Evolutionary conservation across 2,888 invertebrate genomes (phyloP).

Genomic region (Disparrhopalites patrizii): DNA sequence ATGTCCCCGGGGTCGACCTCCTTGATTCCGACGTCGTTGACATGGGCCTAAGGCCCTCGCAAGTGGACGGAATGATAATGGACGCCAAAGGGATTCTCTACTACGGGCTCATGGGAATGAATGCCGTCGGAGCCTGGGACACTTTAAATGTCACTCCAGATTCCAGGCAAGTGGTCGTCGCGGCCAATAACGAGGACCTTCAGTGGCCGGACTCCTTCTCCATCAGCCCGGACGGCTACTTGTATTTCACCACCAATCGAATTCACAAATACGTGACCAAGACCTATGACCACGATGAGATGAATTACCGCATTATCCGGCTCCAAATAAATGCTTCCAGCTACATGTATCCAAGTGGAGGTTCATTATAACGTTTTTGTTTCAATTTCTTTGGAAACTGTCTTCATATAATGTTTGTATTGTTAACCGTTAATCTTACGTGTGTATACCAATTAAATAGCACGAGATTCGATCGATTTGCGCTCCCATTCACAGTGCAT

Average conservation of each 20-base stretch:
- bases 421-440: no score
- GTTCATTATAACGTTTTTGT: no score
- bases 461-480: no score
- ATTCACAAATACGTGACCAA: slow-evolving; percentile 64
- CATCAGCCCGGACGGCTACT: slow-evolving; percentile 56
- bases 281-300: slow-evolving; percentile 51
- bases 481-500: no score
- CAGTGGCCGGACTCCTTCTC: slow-evolving; percentile 71
- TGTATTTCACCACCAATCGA: slow-evolving; percentile 65
- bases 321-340: slow-evolving; percentile 61
- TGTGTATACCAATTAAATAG: no score
- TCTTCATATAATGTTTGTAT: no score
- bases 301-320: slow-evolving; percentile 65
- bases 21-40: slow-evolving; percentile 58
- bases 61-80: slow-evolving; percentile 72
- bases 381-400: no score
- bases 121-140: slow-evolving; percentile 57
- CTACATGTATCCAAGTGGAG: no score
- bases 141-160: slow-evolving; percentile 55
- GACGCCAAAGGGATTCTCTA: slow-evolving; percentile 65
- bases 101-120: slow-evolving; percentile 65
- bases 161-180: slow-evolving; percentile 62
- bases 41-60: slow-evolving; percentile 62
- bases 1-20: no score
- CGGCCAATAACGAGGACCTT: slow-evolving; percentile 63